Evolutionary conservation across 2,888 invertebrate species (phyloP).

Genomic region (Coremacera marginata): DNA sequence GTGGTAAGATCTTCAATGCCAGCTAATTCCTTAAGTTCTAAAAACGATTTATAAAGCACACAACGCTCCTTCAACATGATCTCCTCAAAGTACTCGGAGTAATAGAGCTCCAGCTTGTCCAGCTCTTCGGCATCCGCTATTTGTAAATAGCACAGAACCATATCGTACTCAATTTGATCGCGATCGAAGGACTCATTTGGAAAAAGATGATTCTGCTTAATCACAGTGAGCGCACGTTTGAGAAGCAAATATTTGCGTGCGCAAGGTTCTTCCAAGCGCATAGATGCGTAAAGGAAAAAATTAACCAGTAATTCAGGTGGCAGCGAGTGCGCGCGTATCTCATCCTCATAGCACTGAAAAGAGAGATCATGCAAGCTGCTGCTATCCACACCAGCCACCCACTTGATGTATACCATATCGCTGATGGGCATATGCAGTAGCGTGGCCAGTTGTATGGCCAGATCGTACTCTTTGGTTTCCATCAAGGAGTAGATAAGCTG

Average conservation of each 20-base stretch:
- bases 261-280: conserved; percentile 68
- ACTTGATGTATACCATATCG: conserved; percentile 70
- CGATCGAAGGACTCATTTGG: conserved; percentile 68
- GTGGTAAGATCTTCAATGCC: conserved; percentile 66
- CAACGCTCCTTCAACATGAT: conserved; percentile 65
- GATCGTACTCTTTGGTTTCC: conserved; percentile 69
- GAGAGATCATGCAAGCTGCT: conserved; percentile 50
- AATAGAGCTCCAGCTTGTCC: conserved; percentile 59
- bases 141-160: conserved; percentile 64
- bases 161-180: conserved; percentile 68
- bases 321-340: conserved; percentile 74
- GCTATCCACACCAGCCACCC: conserved; percentile 70
- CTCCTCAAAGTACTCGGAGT: conserved; percentile 68
- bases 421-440: conserved; percentile 68
- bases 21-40: conserved; percentile 67
- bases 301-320: conserved; percentile 75
- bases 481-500: conserved; percentile 70
- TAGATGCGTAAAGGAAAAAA: conserved; percentile 73
- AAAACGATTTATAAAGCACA: conserved; percentile 67
- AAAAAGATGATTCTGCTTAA: conserved; percentile 65
- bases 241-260: conserved; percentile 71
- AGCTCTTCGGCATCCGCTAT: conserved; percentile 48
- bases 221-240: conserved; percentile 64
- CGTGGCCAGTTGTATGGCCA: conserved; percentile 71
- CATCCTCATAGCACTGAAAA: conserved; percentile 74